phyloP scores from a whole-genome alignment of 2,113 vertebrate species.

The Tauraco erythrolophus region DNA sequence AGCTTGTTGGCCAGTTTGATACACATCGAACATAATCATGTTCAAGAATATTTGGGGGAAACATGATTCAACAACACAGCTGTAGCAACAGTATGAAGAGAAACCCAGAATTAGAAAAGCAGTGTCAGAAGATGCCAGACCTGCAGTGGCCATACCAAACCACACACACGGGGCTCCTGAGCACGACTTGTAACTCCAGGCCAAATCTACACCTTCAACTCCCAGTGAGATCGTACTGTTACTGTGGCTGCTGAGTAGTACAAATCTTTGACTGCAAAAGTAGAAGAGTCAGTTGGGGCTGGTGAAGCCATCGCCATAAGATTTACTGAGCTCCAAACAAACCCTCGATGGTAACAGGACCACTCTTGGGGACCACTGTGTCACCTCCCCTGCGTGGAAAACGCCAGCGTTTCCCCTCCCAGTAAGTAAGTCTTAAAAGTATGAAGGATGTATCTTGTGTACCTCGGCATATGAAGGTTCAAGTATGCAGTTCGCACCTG shows the following conservation, averaged over 20 bases:
- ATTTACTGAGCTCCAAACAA: not conserved
- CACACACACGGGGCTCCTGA: fast-evolving
- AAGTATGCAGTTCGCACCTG: not conserved
- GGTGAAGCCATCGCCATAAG: not conserved
- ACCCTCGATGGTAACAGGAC: not conserved
- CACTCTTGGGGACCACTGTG: not conserved
- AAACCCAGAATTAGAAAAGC: not conserved
- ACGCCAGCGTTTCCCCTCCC: not conserved
- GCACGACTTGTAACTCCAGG: not conserved
- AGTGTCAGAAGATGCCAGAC: not conserved
- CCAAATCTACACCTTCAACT: not conserved
- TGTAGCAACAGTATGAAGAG: not conserved
- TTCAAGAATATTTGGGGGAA: not conserved
- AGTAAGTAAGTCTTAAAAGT: not conserved
- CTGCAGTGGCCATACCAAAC: not conserved
- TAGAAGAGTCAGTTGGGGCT: conserved; percentile 1
- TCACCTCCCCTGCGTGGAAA: not conserved
- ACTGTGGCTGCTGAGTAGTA: not conserved
- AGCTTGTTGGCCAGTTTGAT: not conserved
- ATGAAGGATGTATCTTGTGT: not conserved
- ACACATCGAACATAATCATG: fast-evolving
- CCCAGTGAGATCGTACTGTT: not conserved
- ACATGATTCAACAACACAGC: not conserved
- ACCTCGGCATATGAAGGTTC: not conserved
- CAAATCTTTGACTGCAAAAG: not conserved